Evolutionary conservation across 2,113 vertebrate genomes (phyloP).

Genomic region (Cavia porcellus): DNA sequence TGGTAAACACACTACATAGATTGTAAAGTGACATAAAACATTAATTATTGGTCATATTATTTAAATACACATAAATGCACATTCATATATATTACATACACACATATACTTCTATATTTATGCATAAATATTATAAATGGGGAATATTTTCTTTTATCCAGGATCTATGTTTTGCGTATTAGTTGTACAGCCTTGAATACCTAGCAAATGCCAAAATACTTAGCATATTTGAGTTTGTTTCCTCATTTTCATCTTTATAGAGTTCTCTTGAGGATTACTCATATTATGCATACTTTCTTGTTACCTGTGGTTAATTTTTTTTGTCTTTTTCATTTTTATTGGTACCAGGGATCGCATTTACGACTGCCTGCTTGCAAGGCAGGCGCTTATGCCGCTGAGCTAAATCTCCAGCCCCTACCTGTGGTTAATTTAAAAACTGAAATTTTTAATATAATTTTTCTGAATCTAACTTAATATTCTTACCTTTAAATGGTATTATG

Average conservation of each 20-base stretch:
- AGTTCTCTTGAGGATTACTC: background rate
- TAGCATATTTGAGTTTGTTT: background rate
- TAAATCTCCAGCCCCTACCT: background rate
- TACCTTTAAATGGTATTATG: background rate
- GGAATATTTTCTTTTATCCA: background rate
- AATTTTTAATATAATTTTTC: background rate
- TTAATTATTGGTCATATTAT: background rate
- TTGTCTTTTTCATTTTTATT: too few species aligned
- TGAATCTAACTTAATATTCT: background rate
- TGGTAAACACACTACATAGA: slow-evolving; percentile 3
- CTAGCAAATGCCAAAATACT: too few species aligned
- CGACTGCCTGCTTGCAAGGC: too few species aligned
- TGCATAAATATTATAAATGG: background rate
- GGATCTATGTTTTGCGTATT: background rate
- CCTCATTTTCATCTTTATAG: background rate
- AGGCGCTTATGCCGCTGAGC: too few species aligned
- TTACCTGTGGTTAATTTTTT: background rate
- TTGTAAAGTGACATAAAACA: background rate
- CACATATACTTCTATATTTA: background rate
- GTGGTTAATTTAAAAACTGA: background rate
- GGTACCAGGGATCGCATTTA: too few species aligned
- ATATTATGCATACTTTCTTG: background rate
- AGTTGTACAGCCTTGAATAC: background rate
- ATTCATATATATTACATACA: background rate
- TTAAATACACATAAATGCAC: background rate